Evolutionary conservation across 2,797 vertebrate species (phyloP).

Genomic region (Lateolabrax maculatus): DNA sequence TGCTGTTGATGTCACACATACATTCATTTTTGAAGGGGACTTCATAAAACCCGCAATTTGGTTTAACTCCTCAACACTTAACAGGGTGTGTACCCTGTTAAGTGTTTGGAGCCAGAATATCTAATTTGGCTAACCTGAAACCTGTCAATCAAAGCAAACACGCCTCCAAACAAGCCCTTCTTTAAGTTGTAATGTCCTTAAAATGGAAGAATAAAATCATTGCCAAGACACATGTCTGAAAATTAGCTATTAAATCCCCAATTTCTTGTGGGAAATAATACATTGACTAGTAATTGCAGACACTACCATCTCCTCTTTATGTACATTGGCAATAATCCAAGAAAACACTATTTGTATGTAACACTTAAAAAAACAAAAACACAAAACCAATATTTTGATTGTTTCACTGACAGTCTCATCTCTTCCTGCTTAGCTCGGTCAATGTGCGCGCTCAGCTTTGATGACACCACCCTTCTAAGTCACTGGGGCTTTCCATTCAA

Average conservation of each 20-base stretch:
- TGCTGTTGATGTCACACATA: background rate
- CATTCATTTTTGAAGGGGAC: background rate
- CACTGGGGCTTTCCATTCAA: slow-evolving; percentile 62
- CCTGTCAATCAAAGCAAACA: slow-evolving; percentile 7
- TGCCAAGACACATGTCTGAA: background rate
- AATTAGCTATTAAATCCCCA: background rate
- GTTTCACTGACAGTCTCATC: slow-evolving; percentile 40
- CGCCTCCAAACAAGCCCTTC: background rate
- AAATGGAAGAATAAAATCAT: background rate
- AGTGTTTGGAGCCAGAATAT: background rate
- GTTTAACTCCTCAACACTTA: background rate
- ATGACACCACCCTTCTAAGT: slow-evolving; percentile 55
- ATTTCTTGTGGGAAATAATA: background rate
- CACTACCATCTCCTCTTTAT: background rate
- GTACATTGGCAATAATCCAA: background rate
- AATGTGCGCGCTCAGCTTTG: slow-evolving; percentile 54
- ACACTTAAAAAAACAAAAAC: slow-evolving; percentile 24
- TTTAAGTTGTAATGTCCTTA: background rate
- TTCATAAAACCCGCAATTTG: background rate
- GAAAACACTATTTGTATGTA: background rate
- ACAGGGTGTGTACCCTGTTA: background rate
- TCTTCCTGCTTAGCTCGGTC: slow-evolving; percentile 44
- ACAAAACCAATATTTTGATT: slow-evolving; percentile 31
- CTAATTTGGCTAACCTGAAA: slow-evolving; percentile 14
- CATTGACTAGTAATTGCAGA: background rate